These are phyloP conservation scores for Archaeoteleia sp. DNA, from an alignment of 2,888 invertebrate genomes.

Conservation along the genomic window DNA sequence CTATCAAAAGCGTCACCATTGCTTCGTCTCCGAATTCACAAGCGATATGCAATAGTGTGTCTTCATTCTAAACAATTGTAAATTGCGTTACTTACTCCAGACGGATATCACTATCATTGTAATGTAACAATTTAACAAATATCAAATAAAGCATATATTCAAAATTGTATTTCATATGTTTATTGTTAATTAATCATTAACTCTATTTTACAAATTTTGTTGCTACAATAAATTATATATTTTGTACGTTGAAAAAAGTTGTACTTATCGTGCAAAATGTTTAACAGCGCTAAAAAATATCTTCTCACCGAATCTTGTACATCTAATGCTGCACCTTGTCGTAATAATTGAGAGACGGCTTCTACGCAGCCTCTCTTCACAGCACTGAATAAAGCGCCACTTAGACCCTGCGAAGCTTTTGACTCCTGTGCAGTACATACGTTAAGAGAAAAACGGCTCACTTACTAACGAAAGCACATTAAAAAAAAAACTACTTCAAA, in stretches of 20 bases:
- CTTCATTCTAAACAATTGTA: constrained; percentile 76
- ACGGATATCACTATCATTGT: not conserved
- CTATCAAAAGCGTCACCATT: constrained; percentile 69
- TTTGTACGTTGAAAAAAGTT: not conserved
- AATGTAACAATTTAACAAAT: not conserved
- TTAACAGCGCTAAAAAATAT: constrained; percentile 16
- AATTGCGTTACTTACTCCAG: constrained; percentile 6
- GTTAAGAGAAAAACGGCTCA: constrained; percentile 42
- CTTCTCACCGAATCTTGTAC: constrained; percentile 69
- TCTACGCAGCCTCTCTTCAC: constrained; percentile 72
- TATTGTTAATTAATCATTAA: not conserved
- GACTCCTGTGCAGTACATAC: constrained; percentile 66
- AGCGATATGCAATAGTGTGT: constrained; percentile 80
- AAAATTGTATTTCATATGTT: not conserved
- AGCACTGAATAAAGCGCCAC: constrained; percentile 72
- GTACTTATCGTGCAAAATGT: not conserved
- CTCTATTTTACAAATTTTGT: not conserved
- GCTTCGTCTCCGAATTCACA: constrained; percentile 73
- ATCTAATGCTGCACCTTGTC: constrained; percentile 71
- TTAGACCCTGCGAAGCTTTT: constrained; percentile 71
- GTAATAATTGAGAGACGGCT: constrained; percentile 70
- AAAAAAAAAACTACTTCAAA: constrained; percentile 26
- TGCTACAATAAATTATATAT: too few species aligned
- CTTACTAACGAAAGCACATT: constrained; percentile 17
- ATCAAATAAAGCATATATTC: too few species aligned